Conservation (phyloP, 2,113 vertebrate genomes). For the Rhinichthys klamathensis region DNA sequence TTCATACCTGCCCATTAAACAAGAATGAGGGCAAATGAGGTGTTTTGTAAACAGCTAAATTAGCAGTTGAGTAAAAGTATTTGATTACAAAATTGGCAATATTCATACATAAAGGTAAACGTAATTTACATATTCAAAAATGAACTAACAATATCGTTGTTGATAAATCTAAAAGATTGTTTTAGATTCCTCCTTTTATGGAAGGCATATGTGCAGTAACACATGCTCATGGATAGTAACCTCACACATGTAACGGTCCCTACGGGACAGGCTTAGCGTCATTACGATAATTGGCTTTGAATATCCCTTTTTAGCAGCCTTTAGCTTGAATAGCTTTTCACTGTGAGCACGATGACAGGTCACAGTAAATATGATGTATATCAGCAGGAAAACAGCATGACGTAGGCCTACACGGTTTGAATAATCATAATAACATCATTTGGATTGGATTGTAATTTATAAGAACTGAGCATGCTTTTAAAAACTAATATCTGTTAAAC, state of each 20-base stretch:
- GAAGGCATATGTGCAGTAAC: not conserved
- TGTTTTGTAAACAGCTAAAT: not conserved
- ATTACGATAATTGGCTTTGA: slow-evolving; percentile 74
- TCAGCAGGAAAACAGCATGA: not conserved
- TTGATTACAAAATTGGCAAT: not conserved
- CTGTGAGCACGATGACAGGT: slow-evolving; percentile 41
- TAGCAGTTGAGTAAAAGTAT: not conserved
- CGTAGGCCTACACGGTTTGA: not conserved
- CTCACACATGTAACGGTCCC: slow-evolving; percentile 8
- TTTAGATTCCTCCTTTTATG: not conserved
- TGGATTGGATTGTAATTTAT: not conserved
- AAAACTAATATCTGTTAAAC: not conserved
- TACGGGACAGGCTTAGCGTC: slow-evolving; percentile 66
- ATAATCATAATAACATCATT: not conserved
- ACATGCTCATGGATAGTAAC: not conserved
- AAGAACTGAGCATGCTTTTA: not conserved
- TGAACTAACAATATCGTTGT: too few species aligned
- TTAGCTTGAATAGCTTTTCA: slow-evolving; percentile 39
- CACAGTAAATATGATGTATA: slow-evolving; percentile 30
- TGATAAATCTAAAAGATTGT: not conserved
- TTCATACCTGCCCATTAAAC: slow-evolving; percentile 4
- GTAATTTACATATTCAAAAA: not conserved
- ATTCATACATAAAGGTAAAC: not conserved
- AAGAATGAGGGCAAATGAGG: not conserved
- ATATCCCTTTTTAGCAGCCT: slow-evolving; percentile 61